Percentiles rank a stretch among this genome's conserved stretches.
Conservation (phyloP, 2,113 vertebrate genomes). For the Potamarius usumacintae region DNA sequence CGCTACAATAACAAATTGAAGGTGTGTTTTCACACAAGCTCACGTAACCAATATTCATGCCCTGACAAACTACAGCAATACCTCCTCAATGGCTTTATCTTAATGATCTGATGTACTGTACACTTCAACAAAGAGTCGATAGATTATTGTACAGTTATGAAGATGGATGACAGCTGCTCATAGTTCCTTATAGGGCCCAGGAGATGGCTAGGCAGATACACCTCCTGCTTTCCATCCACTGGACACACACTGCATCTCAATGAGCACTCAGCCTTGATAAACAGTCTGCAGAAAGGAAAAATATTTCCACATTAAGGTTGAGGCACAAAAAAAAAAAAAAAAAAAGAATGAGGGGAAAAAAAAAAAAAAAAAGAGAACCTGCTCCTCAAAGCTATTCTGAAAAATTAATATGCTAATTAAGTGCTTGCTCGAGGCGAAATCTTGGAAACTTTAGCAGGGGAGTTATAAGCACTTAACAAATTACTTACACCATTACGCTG, state of each 20-base stretch:
- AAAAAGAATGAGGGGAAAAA: slow-evolving; percentile 38
- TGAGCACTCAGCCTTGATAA: slow-evolving; percentile 53
- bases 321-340: slow-evolving; percentile 42
- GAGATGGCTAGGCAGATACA: slow-evolving; percentile 56
- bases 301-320: slow-evolving; percentile 62
- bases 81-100: slow-evolving; percentile 50
- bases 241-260: slow-evolving; percentile 48
- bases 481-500: slow-evolving; percentile 69
- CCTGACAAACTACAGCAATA: slow-evolving; percentile 53
- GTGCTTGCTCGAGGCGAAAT: slow-evolving; percentile 63
- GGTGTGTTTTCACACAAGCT: not conserved
- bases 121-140: slow-evolving; percentile 52
- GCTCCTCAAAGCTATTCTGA: slow-evolving; percentile 67
- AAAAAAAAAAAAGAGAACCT: slow-evolving; percentile 57
- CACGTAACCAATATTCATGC: slow-evolving; percentile 25
- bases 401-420: slow-evolving; percentile 72
- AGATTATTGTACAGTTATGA: slow-evolving; percentile 60
- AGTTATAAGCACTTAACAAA: slow-evolving; percentile 71
- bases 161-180: slow-evolving; percentile 58
- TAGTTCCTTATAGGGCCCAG: slow-evolving; percentile 55
- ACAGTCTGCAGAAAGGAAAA: slow-evolving; percentile 59
- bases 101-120: slow-evolving; percentile 58
- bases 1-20: slow-evolving; percentile 27
- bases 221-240: slow-evolving; percentile 44
- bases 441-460: slow-evolving; percentile 67